Evolutionary conservation across 2,888 invertebrate genomes (phyloP).

Genomic region (Odontocolon sp.): DNA sequence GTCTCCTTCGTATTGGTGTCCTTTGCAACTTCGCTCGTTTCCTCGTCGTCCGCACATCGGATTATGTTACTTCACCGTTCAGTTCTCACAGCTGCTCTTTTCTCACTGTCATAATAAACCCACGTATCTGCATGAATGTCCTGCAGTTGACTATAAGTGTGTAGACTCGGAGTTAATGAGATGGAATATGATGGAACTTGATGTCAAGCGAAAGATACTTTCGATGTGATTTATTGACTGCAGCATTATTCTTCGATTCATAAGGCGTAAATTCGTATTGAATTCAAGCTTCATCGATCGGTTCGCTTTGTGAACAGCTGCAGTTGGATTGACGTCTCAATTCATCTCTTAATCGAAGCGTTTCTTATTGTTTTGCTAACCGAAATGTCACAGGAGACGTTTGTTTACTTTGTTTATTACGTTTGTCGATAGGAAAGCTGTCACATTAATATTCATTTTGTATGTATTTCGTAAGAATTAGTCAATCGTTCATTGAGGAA

Average conservation of each 20-base stretch:
- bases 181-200: too few relatives aligned
- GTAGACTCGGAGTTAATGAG: too few relatives aligned
- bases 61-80: constrained; percentile 33
- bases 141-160: background rate
- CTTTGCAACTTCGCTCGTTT: constrained; percentile 29
- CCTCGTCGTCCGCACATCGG: background rate
- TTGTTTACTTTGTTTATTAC: background rate
- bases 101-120: constrained; percentile 10
- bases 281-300: background rate
- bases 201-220: too few relatives aligned
- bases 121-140: background rate
- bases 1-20: constrained; percentile 3
- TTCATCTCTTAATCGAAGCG: background rate
- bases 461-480: too few relatives aligned
- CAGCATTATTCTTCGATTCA: background rate
- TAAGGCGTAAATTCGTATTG: background rate
- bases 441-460: too few relatives aligned
- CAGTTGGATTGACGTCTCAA: background rate
- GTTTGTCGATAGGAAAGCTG: too few relatives aligned
- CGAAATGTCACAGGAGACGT: background rate
- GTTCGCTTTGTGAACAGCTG: background rate
- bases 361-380: background rate
- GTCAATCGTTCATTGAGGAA: too few relatives aligned
- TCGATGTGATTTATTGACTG: background rate
- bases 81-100: background rate